A percentile compares a stretch with the other conserved stretches of the same genome.
Conservation (phyloP, 2,888 invertebrate genomes). For the Sinohyriopsis cumingii region DNA sequence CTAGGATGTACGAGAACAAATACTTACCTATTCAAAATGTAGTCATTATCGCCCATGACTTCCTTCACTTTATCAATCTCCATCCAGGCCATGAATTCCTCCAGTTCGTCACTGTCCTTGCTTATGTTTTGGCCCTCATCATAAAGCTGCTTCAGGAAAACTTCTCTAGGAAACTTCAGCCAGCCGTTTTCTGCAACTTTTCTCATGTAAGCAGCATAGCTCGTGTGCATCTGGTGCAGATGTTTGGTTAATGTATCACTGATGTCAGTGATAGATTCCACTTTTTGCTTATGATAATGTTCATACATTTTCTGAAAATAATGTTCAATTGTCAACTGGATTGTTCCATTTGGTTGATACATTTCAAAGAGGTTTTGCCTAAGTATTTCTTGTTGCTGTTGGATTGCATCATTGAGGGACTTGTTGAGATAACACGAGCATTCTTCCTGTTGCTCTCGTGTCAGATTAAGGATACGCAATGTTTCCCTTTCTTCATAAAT, state of each 20-base stretch:
- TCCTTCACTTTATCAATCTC: constrained; percentile 61
- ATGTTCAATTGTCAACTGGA: constrained; percentile 31
- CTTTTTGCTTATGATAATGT: constrained; percentile 39
- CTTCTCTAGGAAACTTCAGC: constrained; percentile 60
- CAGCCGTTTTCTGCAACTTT: constrained; percentile 59
- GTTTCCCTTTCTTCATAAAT: constrained; percentile 51
- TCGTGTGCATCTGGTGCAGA: constrained; percentile 43
- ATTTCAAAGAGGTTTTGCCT: constrained; percentile 34
- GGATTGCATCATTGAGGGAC: constrained; percentile 28
- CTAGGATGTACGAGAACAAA: too few relatives aligned
- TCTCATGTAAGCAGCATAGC: constrained; percentile 55
- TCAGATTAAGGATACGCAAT: constrained; percentile 39
- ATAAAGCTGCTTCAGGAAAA: constrained; percentile 52
- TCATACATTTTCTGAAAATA: constrained; percentile 37
- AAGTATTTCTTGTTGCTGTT: constrained; percentile 24
- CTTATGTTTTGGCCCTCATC: constrained; percentile 25
- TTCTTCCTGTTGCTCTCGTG: constrained; percentile 49
- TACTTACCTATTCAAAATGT: constrained; percentile 40
- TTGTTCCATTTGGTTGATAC: constrained; percentile 43
- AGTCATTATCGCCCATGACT: constrained; percentile 43
- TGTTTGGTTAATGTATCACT: constrained; percentile 50
- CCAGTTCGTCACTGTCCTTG: constrained; percentile 37
- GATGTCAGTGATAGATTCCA: constrained; percentile 48
- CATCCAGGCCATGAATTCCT: constrained; percentile 57
- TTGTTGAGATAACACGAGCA: constrained; percentile 53